Evolutionary conservation across 1,140 invertebrate genomes (phyloP), one percentile per base, ranked within the genome.

Genomic region (Protaetia brevitarsis): DNA sequence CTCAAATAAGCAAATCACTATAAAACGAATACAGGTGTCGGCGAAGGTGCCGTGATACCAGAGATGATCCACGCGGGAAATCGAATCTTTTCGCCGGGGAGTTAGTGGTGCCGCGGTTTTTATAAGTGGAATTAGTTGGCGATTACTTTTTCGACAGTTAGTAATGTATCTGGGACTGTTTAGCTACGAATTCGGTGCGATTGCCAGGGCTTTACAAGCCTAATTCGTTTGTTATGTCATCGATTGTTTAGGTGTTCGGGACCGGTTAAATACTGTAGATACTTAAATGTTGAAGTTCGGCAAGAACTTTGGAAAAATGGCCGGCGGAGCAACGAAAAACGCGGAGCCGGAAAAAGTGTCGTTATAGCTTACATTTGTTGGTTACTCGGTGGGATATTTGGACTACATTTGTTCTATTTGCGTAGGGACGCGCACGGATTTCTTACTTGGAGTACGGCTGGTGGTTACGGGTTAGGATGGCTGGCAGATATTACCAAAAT

Each of bases 371-470:
- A 95, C 77, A 37, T 96, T 13, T 80, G 92, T 13, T 97, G 95
- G 95, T 73, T 95, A 0, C 83, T 94, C 67, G 92, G 93, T 30
- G 95, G 95, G 7, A 80, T 92, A 70, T 89, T 93, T 69, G 95
- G 95, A 0, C 78, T 94, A 1, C 96, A 98, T 81, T 94, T 97
- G 77, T 86, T 97, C 73, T 98, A 98, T 77, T 80, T 98, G 41
- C 85, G 87, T 45, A 80, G 95, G 63, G 93, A 97, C 77, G 83
- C 87, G n/a, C 95, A 98, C 73, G 95, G 91, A 0, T 92, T 97
- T 74, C 81, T 96, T 0, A 95, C 91, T 86, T 91, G 90, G 83
- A 88, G 87, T 56, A 93, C 92, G 1, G 79, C 93, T 7, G 95
- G 94, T 11, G 95, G 94, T 2, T 94, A 93, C 73, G 92, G 93